A percentile compares a stretch with the other conserved stretches of the same genome.
Conservation (phyloP, 2,888 invertebrate genomes). For the Pecten maximus region DNA sequence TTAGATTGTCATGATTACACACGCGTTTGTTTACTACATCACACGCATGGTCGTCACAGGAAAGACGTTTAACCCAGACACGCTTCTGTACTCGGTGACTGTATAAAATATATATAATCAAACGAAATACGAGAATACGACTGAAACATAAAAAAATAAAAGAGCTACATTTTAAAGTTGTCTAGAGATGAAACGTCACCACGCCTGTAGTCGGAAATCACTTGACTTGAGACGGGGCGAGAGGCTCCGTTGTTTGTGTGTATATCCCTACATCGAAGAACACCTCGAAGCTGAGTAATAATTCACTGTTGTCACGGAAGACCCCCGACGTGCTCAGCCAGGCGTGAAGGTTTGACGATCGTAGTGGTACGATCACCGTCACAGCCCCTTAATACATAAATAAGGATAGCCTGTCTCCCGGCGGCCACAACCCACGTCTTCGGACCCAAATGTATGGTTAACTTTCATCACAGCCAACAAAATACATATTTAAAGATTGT, state of each 20-base stretch:
- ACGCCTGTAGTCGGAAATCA: constrained; percentile 14
- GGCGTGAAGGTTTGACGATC: constrained; percentile 30
- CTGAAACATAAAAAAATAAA: constrained; percentile 27
- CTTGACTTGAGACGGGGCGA: constrained; percentile 4
- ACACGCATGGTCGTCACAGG: not conserved
- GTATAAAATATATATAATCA: constrained; percentile 33
- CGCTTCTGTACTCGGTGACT: constrained; percentile 13
- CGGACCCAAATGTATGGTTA: not conserved
- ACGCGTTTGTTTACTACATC: not conserved
- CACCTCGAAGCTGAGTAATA: constrained; percentile 35
- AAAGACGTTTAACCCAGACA: constrained; percentile 5
- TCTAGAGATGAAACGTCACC: constrained; percentile 25
- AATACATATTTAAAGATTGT: not conserved
- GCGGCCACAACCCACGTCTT: not conserved
- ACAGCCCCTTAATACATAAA: constrained; percentile 14
- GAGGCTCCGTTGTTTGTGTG: constrained; percentile 23
- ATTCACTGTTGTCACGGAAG: constrained; percentile 35
- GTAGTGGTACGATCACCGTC: constrained; percentile 33
- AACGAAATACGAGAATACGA: constrained; percentile 15
- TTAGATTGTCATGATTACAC: not conserved
- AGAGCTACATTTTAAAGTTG: constrained; percentile 8
- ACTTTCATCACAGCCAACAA: not conserved
- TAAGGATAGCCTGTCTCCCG: constrained; percentile 23
- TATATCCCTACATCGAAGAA: constrained; percentile 17
- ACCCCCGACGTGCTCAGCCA: constrained; percentile 26